Evolutionary conservation across 2,797 vertebrate genomes (phyloP).

Genomic region (Podargus strigoides): DNA sequence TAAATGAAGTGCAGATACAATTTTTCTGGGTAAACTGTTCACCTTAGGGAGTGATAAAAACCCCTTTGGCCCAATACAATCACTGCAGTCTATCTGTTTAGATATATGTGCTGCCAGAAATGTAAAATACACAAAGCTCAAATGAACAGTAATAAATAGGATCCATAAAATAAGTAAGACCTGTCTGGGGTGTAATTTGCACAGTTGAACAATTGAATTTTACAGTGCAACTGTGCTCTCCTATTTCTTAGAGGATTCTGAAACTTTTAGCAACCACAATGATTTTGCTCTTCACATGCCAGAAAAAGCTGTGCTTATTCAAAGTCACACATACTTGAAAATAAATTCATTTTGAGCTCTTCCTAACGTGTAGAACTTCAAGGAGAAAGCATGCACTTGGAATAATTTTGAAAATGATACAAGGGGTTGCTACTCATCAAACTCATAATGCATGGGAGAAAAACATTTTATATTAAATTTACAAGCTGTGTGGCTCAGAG

Average conservation of each 20-base stretch:
- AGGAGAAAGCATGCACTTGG: background rate
- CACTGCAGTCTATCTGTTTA: conserved; percentile 16
- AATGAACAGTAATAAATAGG: conserved; percentile 64
- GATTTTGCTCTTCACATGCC: background rate
- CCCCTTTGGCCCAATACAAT: conserved; percentile 13
- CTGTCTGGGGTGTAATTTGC: conserved; percentile 56
- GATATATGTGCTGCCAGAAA: conserved; percentile 45
- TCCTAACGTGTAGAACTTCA: background rate
- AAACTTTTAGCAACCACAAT: background rate
- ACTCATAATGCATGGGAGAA: background rate
- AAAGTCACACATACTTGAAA: background rate
- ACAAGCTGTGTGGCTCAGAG: background rate
- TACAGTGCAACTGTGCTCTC: conserved; percentile 18
- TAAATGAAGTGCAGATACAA: conserved; percentile 37
- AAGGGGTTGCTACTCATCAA: background rate
- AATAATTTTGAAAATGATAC: background rate
- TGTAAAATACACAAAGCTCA: conserved; percentile 45
- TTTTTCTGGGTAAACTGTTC: conserved; percentile 38
- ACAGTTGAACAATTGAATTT: conserved; percentile 51
- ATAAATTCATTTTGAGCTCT: background rate
- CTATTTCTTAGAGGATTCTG: conserved; percentile 10
- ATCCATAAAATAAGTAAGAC: conserved; percentile 65
- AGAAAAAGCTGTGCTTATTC: background rate
- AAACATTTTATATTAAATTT: background rate
- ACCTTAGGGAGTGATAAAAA: conserved; percentile 40